Evolutionary conservation across 2,797 vertebrate species (phyloP), one percentile per base, ranked within the genome.

Genomic region (Rhinogobio ventralis): DNA sequence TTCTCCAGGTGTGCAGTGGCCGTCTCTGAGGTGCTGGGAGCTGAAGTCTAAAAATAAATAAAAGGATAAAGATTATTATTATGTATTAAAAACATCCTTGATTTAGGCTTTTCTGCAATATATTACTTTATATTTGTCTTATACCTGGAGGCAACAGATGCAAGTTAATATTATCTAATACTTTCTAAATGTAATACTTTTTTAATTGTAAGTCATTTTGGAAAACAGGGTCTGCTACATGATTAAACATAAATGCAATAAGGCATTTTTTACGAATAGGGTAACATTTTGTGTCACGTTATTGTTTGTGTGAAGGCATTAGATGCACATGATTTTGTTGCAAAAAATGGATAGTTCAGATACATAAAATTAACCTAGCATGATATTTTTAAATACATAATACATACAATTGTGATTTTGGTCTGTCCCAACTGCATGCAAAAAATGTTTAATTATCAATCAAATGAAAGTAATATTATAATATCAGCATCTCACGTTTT

Each of bases 11-110:
- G 89, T 67, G 91, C 93, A 88, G 93, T 89, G 3, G 91, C 88
- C 88, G 92, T 92, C 90, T 96, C 94, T 1, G 94, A 92, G 39
- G 95, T 93, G 91, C 93, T 93, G 88, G 96, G 93, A 60, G 95
- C 88, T 6, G 91, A 89, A 74, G 93, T 93, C 97, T 99, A 92
- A 67, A 92, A 92, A 23, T 57, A 46, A 36, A 71, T 14, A 49
- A 84, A 79, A 10, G 7, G 0, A 60, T 30, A 10, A 53, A 28
- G 66, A 25, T 81, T 25, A 75, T 23, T 74, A 51, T 51, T 6
- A 53, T 19, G 2, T 9, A 46, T 64, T 17, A 36, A 77, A 42
- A 78, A 62, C 39, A 64, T 64, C 25, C 25, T 30, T 49, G 7
- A 73, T 73, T 73, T 11, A 51, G n/a, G n/a, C 9, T 13, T 51